Base-by-base conservation (phyloP, 2,797 vertebrate genomes). In the Pteropus rufus region DNA sequence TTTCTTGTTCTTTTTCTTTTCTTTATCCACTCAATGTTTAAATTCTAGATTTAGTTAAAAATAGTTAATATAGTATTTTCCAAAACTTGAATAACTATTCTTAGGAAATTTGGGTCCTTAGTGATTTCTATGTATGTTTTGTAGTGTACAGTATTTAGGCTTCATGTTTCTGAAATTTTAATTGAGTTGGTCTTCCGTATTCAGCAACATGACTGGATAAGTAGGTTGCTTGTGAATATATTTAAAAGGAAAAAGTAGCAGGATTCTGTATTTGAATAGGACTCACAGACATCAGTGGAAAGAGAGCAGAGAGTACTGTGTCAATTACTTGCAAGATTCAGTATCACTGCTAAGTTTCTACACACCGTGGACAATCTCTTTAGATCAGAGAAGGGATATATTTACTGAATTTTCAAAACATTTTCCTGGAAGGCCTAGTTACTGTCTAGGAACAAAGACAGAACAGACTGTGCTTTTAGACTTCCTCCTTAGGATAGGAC, bases 401-500 rank as follows among this genome's bases (percentile, higher is more conserved):
- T 21, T 88, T 31, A 69, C 34, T 70, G 9, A 2, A 58, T 73
- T 70, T 89, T 72, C 34, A 73, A 75, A 95, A 72, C 2, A 29
- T n/a, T 77, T 83, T 75, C 54, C 44, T 54, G 69, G 4, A 67
- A 49, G 18, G 81, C 80, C 10, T 49, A 75, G 10, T 39, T 62
- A 85, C 10, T 64, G 18, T 29, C 24, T 31, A 62, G 10, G 12
- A 86, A 2, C 60, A 62, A 86, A 95, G 15, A 60, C 58, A 73
- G n/a, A 89, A 82, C 5, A 82, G 82, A 72, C 64, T 49, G 1
- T 52, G 15, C 46, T 89, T 79, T 93, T 54, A 46, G 19, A 64
- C n/a, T 44, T 92, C 8, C 12, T 86, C 12, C 11, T 4, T 64
- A 49, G 36, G 1, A 58, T 34, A 70, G 15, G 79, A 93, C 81